phyloP scores from a whole-genome alignment of 1,140 invertebrate species.

The Drosophila arawakana region DNA sequence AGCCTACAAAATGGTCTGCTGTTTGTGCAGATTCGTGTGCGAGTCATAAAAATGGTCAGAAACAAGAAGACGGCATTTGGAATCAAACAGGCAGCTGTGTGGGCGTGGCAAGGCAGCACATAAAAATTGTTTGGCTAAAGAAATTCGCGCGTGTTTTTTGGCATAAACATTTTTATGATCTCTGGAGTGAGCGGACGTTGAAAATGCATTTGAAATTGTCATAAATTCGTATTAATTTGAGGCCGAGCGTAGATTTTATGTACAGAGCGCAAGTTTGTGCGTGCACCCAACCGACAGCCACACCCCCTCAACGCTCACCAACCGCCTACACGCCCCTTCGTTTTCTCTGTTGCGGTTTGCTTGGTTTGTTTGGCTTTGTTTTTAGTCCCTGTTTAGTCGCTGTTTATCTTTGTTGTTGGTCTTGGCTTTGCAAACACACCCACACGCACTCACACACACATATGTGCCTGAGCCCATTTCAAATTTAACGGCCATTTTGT shows the following conservation, averaged over 20 bases:
- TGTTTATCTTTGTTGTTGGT: conserved; percentile 51
- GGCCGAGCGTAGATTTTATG: conserved; percentile 54
- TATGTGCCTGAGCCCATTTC: conserved; percentile 37
- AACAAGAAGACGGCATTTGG: conserved; percentile 36
- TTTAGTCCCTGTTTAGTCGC: conserved; percentile 54
- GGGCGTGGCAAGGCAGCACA: conserved; percentile 48
- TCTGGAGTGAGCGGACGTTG: conserved; percentile 24
- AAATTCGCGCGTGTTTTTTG: conserved; percentile 47
- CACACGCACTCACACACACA: not conserved
- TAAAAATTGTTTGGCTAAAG: conserved; percentile 52
- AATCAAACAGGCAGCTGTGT: conserved; percentile 29
- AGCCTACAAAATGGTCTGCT: conserved; percentile 39
- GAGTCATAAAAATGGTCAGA: conserved; percentile 60
- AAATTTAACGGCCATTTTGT: conserved; percentile 57
- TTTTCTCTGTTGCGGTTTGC: conserved; percentile 15
- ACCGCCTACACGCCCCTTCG: not conserved
- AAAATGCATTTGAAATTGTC: conserved; percentile 67
- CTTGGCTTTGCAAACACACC: conserved; percentile 26
- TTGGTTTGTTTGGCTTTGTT: conserved; percentile 55
- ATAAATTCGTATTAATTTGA: conserved; percentile 68
- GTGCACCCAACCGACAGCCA: not conserved
- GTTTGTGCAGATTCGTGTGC: conserved; percentile 43
- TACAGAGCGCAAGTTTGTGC: conserved; percentile 13
- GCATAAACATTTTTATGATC: conserved; percentile 58
- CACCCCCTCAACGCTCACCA: not conserved